phyloP scores from a whole-genome alignment of 2,888 invertebrate species.

The Sipha maydis region DNA sequence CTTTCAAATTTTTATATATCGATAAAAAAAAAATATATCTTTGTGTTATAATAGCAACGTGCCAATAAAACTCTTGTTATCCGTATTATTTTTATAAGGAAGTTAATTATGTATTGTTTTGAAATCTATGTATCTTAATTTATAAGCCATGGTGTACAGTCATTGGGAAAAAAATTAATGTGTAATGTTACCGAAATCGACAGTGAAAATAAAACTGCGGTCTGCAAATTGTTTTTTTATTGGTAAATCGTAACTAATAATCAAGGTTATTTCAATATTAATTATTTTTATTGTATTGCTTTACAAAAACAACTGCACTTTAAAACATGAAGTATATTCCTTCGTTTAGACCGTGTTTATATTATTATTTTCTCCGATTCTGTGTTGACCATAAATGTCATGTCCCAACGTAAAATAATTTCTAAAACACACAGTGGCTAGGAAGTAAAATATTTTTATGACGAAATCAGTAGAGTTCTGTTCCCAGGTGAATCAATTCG shows the following conservation, averaged over 20 bases:
- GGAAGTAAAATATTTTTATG: not conserved
- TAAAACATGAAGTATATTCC: too few species aligned
- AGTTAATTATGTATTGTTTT: not conserved
- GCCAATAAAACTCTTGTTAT: not conserved
- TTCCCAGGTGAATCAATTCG: not conserved
- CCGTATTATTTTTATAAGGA: not conserved
- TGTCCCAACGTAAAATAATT: not conserved
- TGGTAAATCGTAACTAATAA: too few species aligned
- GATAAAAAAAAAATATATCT: slow-evolving; percentile 12
- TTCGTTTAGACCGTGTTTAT: too few species aligned
- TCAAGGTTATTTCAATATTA: too few species aligned
- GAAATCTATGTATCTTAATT: not conserved
- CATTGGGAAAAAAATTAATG: too few species aligned
- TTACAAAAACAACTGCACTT: too few species aligned
- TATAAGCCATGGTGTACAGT: too few species aligned
- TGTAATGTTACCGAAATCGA: too few species aligned
- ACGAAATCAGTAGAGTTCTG: not conserved
- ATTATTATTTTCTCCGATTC: too few species aligned
- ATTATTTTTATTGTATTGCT: too few species aligned
- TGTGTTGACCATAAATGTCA: slow-evolving; percentile 5
- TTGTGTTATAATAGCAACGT: not conserved
- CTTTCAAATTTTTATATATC: not conserved
- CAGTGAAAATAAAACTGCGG: too few species aligned
- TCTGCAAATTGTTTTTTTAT: too few species aligned
- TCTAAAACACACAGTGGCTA: not conserved